These are phyloP conservation scores for Pomacea maculata DNA, from an alignment of 1,140 invertebrate species.

Conservation along the genomic window DNA sequence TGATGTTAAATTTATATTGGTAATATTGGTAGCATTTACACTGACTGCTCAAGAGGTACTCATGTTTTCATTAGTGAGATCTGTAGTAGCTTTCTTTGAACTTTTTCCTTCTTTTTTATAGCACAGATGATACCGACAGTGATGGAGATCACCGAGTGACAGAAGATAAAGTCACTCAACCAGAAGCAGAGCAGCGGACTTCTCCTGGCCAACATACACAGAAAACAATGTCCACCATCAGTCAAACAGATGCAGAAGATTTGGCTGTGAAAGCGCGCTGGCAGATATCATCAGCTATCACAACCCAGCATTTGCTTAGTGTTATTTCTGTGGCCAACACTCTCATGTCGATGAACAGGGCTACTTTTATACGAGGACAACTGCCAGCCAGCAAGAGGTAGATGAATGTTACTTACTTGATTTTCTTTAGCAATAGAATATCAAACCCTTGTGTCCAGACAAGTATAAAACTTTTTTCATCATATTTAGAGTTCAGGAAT, in stretches of 20 bases:
- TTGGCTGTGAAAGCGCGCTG: conserved; percentile 79
- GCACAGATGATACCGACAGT: conserved; percentile 20
- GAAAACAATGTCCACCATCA: neutral
- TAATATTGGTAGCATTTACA: no score
- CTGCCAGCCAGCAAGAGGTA: neutral
- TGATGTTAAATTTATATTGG: no score
- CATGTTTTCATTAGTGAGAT: neutral
- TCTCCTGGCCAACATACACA: neutral
- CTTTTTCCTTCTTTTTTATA: neutral
- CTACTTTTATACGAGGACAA: conserved; percentile 75
- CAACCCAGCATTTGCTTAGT: conserved; percentile 93
- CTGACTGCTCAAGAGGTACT: no score
- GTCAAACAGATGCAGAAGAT: conserved; percentile 17
- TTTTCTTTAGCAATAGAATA: no score
- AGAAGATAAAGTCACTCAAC: neutral
- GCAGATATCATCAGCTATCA: conserved; percentile 93
- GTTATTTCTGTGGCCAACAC: conserved; percentile 96
- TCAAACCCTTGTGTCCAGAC: no score
- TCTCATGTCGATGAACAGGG: conserved; percentile 97
- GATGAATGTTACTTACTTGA: no score
- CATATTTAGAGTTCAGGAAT: no score
- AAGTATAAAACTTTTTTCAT: no score
- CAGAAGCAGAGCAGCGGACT: neutral
- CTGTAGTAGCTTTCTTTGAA: conserved; percentile 3
- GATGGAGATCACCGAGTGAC: neutral